Percentiles rank a stretch among this genome's conserved stretches.
These are phyloP conservation scores for Dermatemys mawii DNA, from an alignment of 2,113 vertebrate species.

Conservation along the genomic window DNA sequence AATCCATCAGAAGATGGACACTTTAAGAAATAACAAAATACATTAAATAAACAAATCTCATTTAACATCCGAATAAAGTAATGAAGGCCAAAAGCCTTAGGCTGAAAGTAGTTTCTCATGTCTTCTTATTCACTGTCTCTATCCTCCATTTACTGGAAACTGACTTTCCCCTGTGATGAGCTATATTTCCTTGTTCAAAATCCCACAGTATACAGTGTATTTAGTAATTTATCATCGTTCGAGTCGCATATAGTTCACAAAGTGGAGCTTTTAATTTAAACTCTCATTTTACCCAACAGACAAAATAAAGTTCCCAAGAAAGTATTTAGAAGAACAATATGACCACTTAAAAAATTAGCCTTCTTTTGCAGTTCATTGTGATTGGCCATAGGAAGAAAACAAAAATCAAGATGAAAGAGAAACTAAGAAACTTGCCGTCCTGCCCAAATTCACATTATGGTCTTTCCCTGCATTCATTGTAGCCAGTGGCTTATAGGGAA, in stretches of 20 bases:
- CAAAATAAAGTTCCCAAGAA: slow-evolving; percentile 22
- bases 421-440: neutral
- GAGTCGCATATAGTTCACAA: slow-evolving; percentile 39
- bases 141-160: slow-evolving; percentile 33
- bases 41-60: neutral
- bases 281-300: neutral
- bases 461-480: neutral
- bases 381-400: neutral
- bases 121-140: neutral
- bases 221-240: slow-evolving; percentile 6
- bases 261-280: slow-evolving; percentile 10
- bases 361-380: neutral
- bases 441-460: neutral
- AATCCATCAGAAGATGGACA: neutral
- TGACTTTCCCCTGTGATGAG: neutral
- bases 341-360: neutral
- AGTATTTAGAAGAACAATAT: neutral
- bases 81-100: slow-evolving; percentile 9
- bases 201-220: slow-evolving; percentile 5
- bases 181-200: slow-evolving; percentile 44
- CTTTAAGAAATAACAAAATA: fast-evolving
- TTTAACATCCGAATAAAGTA: neutral
- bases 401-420: neutral
- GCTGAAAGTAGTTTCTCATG: neutral
- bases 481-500: neutral